A percentile compares a stretch with the other conserved stretches of the same genome.
These are phyloP conservation scores for Drosophila biarmipes DNA, from an alignment of 1,140 invertebrate species.

Conservation along the genomic window DNA sequence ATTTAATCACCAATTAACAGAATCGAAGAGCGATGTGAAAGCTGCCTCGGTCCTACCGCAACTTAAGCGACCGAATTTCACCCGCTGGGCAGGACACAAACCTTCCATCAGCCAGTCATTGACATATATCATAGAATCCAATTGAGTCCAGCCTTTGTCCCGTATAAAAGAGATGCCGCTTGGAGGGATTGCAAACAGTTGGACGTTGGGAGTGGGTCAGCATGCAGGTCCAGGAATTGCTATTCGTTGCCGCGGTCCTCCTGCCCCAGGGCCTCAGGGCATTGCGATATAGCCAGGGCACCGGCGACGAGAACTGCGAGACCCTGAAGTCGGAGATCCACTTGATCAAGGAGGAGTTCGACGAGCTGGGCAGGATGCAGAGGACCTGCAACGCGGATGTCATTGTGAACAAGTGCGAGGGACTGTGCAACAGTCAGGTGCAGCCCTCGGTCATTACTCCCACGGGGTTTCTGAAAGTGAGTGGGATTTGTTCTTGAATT, in stretches of 20 bases:
- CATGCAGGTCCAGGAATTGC: constrained; percentile 70
- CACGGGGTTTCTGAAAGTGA: constrained; percentile 95
- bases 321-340: constrained; percentile 92
- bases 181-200: constrained; percentile 41
- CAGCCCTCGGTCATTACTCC: constrained; percentile 94
- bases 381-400: constrained; percentile 95
- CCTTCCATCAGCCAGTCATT: constrained; percentile 62
- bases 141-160: constrained; percentile 21
- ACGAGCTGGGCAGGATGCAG: constrained; percentile 91
- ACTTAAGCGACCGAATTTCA: constrained; percentile 28
- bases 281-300: constrained; percentile 76
- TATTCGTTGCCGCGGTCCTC: constrained; percentile 56
- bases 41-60: constrained; percentile 58
- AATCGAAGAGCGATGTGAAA: constrained; percentile 19
- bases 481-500: neutral
- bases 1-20: constrained; percentile 75
- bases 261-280: constrained; percentile 64
- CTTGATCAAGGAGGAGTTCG: constrained; percentile 94
- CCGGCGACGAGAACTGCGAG: constrained; percentile 89
- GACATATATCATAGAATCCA: constrained; percentile 54
- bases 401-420: constrained; percentile 94
- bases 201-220: constrained; percentile 22
- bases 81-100: constrained; percentile 66
- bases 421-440: constrained; percentile 94
- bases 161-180: constrained; percentile 53